These are phyloP conservation scores for Diglossa brunneiventris DNA, from an alignment of 2,113 vertebrate genomes.

Conservation along the genomic window DNA sequence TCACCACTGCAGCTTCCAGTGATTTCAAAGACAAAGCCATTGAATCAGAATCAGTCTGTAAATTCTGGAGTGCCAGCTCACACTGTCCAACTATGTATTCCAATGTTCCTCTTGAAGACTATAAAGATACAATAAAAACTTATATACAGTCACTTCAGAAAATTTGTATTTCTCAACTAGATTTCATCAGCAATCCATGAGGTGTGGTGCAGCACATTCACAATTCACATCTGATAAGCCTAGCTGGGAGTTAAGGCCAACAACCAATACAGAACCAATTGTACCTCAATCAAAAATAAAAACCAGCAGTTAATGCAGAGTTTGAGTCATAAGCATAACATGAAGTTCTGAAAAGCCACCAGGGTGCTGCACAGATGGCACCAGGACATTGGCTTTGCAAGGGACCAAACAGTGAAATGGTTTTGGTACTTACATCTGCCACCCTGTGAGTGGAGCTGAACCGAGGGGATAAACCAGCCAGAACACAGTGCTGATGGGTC, in stretches of 20 bases:
- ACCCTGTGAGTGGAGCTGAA: slow-evolving; percentile 97
- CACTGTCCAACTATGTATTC: slow-evolving; percentile 87
- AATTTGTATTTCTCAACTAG: neutral
- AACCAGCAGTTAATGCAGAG: neutral
- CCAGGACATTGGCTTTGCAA: neutral
- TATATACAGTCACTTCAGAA: neutral
- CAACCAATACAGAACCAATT: neutral
- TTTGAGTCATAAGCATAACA: neutral
- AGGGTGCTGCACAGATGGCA: rapidly evolving
- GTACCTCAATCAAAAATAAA: neutral
- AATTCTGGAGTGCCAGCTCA: slow-evolving; percentile 84
- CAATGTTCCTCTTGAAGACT: slow-evolving; percentile 91
- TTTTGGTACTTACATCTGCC: slow-evolving; percentile 84
- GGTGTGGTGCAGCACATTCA: neutral
- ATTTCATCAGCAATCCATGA: neutral
- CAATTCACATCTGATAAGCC: neutral
- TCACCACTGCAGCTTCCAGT: slow-evolving; percentile 78
- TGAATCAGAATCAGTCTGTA: slow-evolving; percentile 72
- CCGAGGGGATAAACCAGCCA: slow-evolving; percentile 86
- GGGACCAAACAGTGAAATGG: neutral
- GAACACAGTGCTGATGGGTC: slow-evolving; percentile 94
- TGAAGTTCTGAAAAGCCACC: neutral
- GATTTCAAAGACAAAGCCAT: slow-evolving; percentile 77
- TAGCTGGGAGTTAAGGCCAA: neutral
- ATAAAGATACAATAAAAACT: neutral